phyloP scores from a whole-genome alignment of 2,113 vertebrate genomes.

The Garra rufa region DNA sequence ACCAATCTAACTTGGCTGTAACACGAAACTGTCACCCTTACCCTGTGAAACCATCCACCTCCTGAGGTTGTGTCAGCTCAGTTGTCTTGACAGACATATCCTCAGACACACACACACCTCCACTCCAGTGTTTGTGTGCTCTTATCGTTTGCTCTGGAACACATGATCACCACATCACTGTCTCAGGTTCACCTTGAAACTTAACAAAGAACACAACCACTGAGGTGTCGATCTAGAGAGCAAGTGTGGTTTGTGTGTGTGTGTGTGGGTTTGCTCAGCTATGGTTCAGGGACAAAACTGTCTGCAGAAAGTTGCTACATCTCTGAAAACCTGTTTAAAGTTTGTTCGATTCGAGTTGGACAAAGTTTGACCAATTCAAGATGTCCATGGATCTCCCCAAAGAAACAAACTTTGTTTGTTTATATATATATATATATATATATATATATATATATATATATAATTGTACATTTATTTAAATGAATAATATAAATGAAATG shows the following conservation, averaged over 20 bases:
- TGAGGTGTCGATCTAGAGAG: not conserved
- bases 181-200: constrained; percentile 19
- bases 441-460: not conserved
- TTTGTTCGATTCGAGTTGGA: not conserved
- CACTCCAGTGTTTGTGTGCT: not conserved
- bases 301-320: not conserved
- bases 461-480: not conserved
- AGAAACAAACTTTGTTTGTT: not conserved
- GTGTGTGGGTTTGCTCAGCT: not conserved
- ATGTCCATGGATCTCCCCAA: not conserved
- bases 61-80: constrained; percentile 59
- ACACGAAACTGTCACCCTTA: constrained; percentile 35
- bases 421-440: not conserved
- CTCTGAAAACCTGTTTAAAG: not conserved
- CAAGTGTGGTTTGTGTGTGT: not conserved
- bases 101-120: not conserved
- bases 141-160: not conserved
- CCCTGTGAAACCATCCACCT: constrained; percentile 42
- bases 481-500: not conserved
- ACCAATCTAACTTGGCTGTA: constrained; percentile 42
- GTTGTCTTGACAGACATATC: constrained; percentile 49
- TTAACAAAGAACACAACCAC: not conserved
- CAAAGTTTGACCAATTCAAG: not conserved
- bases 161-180: constrained; percentile 3
- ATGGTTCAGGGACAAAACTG: not conserved